A percentile compares a stretch with the other conserved stretches of the same genome.
phyloP scores from a whole-genome alignment of 1,140 invertebrate genomes.

The Reticulitermes speratus region DNA sequence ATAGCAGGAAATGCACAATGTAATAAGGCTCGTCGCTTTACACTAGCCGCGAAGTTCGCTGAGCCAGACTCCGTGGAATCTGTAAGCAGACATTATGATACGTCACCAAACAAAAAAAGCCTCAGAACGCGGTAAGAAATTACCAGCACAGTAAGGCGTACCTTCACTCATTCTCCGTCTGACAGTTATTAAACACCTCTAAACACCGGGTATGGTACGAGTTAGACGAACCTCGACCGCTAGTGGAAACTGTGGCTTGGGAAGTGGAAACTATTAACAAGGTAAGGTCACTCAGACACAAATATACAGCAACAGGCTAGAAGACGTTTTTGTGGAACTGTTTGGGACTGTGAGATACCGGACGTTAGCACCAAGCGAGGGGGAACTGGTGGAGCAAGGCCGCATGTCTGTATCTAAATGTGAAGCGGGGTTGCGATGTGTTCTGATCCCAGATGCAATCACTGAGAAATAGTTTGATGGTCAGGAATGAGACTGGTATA shows the following conservation, averaged over 20 bases:
- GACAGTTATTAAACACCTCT: conserved; percentile 31
- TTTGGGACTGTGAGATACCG: not conserved
- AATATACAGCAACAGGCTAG: not conserved
- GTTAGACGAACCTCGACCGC: not conserved
- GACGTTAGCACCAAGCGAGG: not conserved
- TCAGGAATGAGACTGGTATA: no score
- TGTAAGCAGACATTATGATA: not conserved
- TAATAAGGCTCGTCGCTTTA: not conserved
- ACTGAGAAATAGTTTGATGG: no score
- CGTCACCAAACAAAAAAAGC: not conserved
- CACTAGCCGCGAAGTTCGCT: not conserved
- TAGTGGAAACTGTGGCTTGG: not conserved
- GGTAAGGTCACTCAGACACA: not conserved
- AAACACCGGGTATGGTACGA: conserved; percentile 22
- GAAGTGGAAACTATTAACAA: conserved; percentile 9
- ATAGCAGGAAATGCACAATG: not conserved
- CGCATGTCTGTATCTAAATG: no score
- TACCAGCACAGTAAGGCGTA: conserved; percentile 3
- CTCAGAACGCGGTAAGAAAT: not conserved
- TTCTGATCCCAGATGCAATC: no score
- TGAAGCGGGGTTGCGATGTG: no score
- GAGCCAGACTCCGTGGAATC: not conserved
- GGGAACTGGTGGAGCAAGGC: not conserved
- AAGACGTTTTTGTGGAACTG: not conserved
- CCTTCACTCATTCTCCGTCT: not conserved